Evolutionary conservation across 37 sponge, comb jelly and placozoan species (phyloP), one percentile per base, ranked within the genome.

Genomic region (Sycon ciliatum): DNA sequence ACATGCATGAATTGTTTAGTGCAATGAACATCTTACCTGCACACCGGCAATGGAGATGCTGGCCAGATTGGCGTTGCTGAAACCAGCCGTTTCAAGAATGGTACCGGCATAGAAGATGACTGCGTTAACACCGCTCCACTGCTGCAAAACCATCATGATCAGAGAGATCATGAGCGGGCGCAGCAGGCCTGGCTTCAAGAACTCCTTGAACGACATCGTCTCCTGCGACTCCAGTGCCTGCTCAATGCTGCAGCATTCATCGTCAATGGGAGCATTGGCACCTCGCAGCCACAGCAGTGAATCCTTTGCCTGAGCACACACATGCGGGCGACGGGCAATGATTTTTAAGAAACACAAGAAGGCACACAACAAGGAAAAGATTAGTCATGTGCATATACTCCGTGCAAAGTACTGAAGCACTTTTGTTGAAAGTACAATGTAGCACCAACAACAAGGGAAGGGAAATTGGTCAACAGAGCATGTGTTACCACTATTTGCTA

Each of bases 91-190:
- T 0, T 54, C 4, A n/a, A 84, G 75, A 36, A 91, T 79, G 1
- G 56, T 46, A 11, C 76, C 65, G 9, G 85, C 62, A 61, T 63
- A 87, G 56, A 84, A 87, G 0, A 78, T 38, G 22, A 90, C 79
- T 0, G 82, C 85, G 71, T 84, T 84, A 36, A 91, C 81, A 36
- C 92, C 92, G 49, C 72, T 68, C 20, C 83, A 72, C 80, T 81
- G 88, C 61, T 84, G 89, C 32, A 91, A 87, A 49, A 75, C 57
- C 82, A 84, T 81, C 23, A 86, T 13, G 0, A 32, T 3, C 24
- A 61, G 16, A 29, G 74, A 22, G 0, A 82, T 38, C 4, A 82
- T 46, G 39, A 83, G 53, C 16, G 87, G 79, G 2, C 66, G 39
- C 57, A 37, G 72, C 1, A 73, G 39, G 0, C 58, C 16, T 32